These are phyloP conservation scores for Batillaria attramentaria DNA, from an alignment of 1,140 invertebrate species.

Conservation along the genomic window DNA sequence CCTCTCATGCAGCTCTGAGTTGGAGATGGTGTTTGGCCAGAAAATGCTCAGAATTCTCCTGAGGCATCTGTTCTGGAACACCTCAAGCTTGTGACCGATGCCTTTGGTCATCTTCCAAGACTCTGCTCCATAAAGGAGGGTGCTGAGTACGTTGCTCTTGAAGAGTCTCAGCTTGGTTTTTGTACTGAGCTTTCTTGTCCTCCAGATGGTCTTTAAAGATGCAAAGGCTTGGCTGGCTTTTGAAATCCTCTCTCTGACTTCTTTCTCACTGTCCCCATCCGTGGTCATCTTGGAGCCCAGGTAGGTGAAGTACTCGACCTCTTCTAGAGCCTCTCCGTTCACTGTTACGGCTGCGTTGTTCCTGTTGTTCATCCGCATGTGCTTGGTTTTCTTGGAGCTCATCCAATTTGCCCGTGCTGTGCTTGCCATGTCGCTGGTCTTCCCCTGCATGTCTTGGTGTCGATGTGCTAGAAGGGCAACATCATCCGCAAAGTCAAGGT, in stretches of 20 bases:
- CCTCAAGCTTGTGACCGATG: conserved; percentile 12
- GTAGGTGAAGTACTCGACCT: conserved; percentile 15
- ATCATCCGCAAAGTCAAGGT: no score
- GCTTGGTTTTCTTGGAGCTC: background rate
- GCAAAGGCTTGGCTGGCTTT: conserved; percentile 37
- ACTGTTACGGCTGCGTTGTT: background rate
- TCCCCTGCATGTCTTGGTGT: no score
- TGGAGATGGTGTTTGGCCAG: conserved; percentile 21
- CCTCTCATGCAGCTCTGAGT: conserved; percentile 1
- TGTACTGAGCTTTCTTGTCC: conserved; percentile 29
- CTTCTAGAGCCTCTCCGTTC: conserved; percentile 18
- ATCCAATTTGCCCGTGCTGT: no score
- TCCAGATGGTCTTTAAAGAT: conserved; percentile 34
- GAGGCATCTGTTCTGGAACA: conserved; percentile 26
- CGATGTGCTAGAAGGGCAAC: no score
- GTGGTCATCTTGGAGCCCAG: conserved; percentile 25
- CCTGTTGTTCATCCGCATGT: background rate
- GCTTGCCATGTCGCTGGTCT: no score
- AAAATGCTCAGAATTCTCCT: conserved; percentile 14
- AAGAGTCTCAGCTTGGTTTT: conserved; percentile 42
- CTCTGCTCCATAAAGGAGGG: conserved; percentile 40
- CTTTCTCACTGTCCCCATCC: conserved; percentile 29
- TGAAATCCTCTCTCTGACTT: conserved; percentile 28
- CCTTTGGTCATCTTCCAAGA: background rate
- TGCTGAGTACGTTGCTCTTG: conserved; percentile 39